A percentile compares a stretch with the other conserved stretches of the same genome.
Conservation (phyloP, 2,888 invertebrate genomes). For the Athalia circularis region DNA sequence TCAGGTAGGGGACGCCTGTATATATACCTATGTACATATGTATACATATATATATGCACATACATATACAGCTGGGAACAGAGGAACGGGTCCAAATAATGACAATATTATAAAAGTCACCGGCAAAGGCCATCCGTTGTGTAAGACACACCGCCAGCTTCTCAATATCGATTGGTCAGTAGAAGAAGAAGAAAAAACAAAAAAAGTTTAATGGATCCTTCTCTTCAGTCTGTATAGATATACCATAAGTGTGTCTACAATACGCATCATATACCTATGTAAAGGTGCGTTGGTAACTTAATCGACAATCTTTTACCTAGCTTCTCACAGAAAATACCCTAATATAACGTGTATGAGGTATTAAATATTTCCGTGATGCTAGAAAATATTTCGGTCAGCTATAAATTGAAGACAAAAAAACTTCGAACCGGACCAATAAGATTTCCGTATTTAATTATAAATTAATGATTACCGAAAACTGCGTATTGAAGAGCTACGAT, state of each 20-base stretch:
- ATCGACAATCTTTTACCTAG: no score
- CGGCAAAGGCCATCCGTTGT: conserved; percentile 48
- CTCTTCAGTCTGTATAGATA: not conserved
- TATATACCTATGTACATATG: conserved; percentile 54
- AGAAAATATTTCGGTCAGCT: no score
- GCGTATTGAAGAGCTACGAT: no score
- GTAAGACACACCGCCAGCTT: conserved; percentile 59
- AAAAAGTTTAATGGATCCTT: conserved; percentile 47
- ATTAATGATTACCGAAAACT: no score
- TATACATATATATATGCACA: conserved; percentile 45
- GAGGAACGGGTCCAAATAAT: conserved; percentile 53
- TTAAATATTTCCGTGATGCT: no score
- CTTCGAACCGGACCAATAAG: no score
- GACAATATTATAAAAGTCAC: conserved; percentile 54
- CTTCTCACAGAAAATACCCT: no score
- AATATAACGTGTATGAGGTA: no score
- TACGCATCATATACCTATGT: not conserved
- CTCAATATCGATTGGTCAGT: conserved; percentile 61
- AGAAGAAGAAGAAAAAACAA: not conserved
- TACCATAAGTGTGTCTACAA: not conserved
- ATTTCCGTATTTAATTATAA: no score
- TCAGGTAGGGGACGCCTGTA: conserved; percentile 42
- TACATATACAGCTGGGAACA: conserved; percentile 23
- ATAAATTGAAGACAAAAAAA: no score
- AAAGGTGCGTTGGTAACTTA: not conserved